phyloP scores from a whole-genome alignment of 1,140 invertebrate species.

The Plutomurus gul region DNA sequence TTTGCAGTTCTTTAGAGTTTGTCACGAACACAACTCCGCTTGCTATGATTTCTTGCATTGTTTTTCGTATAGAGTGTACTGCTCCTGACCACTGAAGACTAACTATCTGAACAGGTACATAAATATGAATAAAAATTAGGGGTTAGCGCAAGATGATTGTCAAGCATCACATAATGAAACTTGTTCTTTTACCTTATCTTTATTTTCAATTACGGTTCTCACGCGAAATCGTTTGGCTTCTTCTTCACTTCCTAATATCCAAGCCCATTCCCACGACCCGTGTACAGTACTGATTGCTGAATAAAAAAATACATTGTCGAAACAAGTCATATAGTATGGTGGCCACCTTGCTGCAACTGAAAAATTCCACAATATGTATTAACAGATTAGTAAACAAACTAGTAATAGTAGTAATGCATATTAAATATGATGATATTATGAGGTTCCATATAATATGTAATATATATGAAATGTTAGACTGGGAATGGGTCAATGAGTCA shows the following conservation, averaged over 20 bases:
- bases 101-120: not conserved
- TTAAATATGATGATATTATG: too few relatives aligned
- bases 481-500: too few relatives aligned
- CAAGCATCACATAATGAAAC: not conserved
- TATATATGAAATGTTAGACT: too few relatives aligned
- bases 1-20: constrained; percentile 40
- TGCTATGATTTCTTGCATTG: constrained; percentile 35
- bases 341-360: constrained; percentile 37
- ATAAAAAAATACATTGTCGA: constrained; percentile 39
- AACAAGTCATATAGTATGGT: constrained; percentile 43
- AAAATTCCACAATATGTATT: not conserved
- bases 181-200: not conserved
- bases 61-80: constrained; percentile 45
- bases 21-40: constrained; percentile 41
- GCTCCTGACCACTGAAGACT: constrained; percentile 32
- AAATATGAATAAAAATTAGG: too few relatives aligned
- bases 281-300: constrained; percentile 38
- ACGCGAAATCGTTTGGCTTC: constrained; percentile 41
- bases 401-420: too few relatives aligned
- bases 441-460: too few relatives aligned
- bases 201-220: not conserved
- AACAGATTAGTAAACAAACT: not conserved
- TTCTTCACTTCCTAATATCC: constrained; percentile 40
- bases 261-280: constrained; percentile 43
- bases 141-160: too few relatives aligned